Base-by-base conservation (phyloP, 2,797 vertebrate species). In the Hydrophis major region DNA sequence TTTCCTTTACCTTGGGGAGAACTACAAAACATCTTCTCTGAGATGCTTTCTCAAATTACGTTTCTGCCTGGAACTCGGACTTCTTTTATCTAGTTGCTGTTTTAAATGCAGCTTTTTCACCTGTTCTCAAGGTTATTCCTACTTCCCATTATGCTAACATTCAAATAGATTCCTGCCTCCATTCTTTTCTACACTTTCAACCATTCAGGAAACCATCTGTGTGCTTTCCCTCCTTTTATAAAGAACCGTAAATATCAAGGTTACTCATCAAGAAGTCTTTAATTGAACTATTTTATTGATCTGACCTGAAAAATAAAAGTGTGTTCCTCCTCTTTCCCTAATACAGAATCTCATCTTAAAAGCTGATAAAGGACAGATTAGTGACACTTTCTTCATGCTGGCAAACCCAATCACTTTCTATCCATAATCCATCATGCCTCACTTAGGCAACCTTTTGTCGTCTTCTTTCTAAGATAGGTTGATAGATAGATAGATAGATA, bases 21-120 rank as follows among this genome's bases (percentile, higher is more conserved):
- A 32, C n/a, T 0, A 32, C 0, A 5, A n/a, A 5, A 6, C 4
- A 2, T n/a, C 28, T 14, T 32, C 13, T 32, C 28, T 16, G 63
- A 32, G 63, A 16, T 2, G 28, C 63, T 69, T 32, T 18, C 66
- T 69, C 66, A 32, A 16, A 32, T 69, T 16, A 69, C n/a, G 0
- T 69, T 16, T 18, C 28, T 66, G 63, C 63, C 63, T n/a, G 11
- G 12, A 11, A 66, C 12, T 66, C 12, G 14, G 13, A 5, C 2
- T 13, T 66, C n/a, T 69, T 6, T 69, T 69, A 69, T 69, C 66
- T 1, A 2, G 14, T 1, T 32, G n/a, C n/a, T 32, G 66, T 69
- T n/a, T 69, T 69, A 0, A 2, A 6, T 69, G 66, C 5, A 3
- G n/a, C n/a, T 32, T 32, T 69, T 18, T 14, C n/a, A 7, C n/a